Percentiles rank a stretch among this genome's conserved stretches.
Conservation (phyloP, 2,888 invertebrate species). For the Trissolcus brochymenae region DNA sequence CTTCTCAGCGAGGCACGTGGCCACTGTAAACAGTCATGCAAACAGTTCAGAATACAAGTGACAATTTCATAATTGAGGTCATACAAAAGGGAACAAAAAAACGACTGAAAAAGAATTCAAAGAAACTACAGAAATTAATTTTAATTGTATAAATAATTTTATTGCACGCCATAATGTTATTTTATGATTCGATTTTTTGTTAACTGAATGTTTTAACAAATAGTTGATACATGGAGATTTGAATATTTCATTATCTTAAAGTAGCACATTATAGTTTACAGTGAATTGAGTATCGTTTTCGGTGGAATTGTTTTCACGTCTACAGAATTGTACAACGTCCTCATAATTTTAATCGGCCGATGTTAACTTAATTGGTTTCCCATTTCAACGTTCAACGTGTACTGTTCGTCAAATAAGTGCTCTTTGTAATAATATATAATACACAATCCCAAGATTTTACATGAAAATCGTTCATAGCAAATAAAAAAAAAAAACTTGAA, state of each 20-base stretch:
- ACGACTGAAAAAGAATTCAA: no score
- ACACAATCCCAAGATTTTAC: background rate
- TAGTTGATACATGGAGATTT: no score
- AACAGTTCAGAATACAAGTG: background rate
- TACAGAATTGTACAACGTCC: conserved; percentile 59
- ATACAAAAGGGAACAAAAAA: no score
- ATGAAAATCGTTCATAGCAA: background rate
- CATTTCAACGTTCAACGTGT: background rate
- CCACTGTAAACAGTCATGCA: conserved; percentile 63
- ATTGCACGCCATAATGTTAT: no score
- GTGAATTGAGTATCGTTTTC: conserved; percentile 50
- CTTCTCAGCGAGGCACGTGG: conserved; percentile 65
- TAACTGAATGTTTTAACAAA: no score
- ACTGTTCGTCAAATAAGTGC: conserved; percentile 1
- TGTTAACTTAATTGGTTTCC: background rate
- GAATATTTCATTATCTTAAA: no score
- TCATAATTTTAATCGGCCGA: conserved; percentile 63
- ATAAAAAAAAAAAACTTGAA: background rate
- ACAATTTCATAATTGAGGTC: no score
- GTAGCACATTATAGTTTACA: conserved; percentile 3
- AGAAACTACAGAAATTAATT: no score
- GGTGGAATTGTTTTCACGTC: conserved; percentile 57
- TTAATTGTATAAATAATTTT: no score
- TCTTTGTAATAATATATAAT: background rate
- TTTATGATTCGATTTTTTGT: no score